phyloP scores from a whole-genome alignment of 1,140 invertebrate species.

The Drosophila santomea region DNA sequence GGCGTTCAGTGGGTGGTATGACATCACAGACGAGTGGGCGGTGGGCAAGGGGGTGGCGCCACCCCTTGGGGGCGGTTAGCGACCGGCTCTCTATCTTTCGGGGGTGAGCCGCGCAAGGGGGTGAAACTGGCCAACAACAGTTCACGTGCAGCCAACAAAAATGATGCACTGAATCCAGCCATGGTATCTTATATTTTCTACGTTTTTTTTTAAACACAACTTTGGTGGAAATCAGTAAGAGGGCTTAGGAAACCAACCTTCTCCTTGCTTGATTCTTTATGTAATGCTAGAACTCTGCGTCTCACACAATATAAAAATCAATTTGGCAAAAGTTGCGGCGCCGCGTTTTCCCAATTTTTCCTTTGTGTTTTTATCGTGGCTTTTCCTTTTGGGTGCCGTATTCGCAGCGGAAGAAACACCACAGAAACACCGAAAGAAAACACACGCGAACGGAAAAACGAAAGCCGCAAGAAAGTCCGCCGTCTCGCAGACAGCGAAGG shows the following conservation, averaged over 20 bases:
- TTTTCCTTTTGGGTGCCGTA: conserved; percentile 21
- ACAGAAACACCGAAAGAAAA: conserved; percentile 35
- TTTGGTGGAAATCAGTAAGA: no score
- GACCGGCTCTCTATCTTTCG: conserved; percentile 58
- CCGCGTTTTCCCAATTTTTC: conserved; percentile 50
- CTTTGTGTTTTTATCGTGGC: conserved; percentile 61
- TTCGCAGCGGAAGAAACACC: conserved; percentile 23
- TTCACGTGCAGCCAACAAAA: conserved; percentile 63
- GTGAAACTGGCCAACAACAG: conserved; percentile 50
- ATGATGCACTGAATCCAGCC: conserved; percentile 1
- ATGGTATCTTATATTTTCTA: not conserved
- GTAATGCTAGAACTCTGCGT: conserved; percentile 54
- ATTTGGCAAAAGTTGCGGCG: conserved; percentile 70
- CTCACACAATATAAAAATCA: conserved; percentile 75
- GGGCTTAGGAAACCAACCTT: conserved; percentile 21
- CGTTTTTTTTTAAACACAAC: not conserved
- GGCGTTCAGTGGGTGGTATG: conserved; percentile 2
- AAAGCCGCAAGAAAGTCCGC: conserved; percentile 36
- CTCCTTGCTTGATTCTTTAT: conserved; percentile 32
- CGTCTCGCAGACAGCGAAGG: conserved; percentile 44
- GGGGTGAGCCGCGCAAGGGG: conserved; percentile 40
- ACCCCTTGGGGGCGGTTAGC: conserved; percentile 41
- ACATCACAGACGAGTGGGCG: conserved; percentile 9
- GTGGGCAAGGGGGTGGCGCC: conserved; percentile 2
- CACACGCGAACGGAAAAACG: conserved; percentile 48